phyloP scores from a whole-genome alignment of 2,797 vertebrate species.

The Coregonus sp. region DNA sequence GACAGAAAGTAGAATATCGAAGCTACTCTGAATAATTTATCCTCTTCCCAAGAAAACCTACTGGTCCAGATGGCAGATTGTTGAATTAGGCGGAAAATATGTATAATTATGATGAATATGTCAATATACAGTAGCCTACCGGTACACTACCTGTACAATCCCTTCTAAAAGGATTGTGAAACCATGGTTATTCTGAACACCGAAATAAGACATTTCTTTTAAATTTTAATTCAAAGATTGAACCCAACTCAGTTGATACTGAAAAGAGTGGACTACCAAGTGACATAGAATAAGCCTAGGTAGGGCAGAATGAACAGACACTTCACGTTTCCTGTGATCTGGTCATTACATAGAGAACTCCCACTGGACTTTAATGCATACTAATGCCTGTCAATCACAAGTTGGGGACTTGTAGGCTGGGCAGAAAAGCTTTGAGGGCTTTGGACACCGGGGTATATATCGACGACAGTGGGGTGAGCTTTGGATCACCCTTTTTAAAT shows the following conservation, averaged over 20 bases:
- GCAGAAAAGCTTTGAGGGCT: background rate
- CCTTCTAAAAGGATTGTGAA: too few species aligned
- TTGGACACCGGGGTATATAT: background rate
- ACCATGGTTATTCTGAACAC: too few species aligned
- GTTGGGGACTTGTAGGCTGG: background rate
- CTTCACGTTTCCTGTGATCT: background rate
- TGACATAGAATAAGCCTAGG: background rate
- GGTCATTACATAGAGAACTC: background rate
- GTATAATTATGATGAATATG: too few species aligned
- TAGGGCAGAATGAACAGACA: background rate
- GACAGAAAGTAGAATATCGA: too few species aligned
- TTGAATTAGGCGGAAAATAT: too few species aligned
- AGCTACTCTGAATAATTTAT: background rate
- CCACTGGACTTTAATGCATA: background rate
- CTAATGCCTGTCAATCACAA: background rate
- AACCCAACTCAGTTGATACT: too few species aligned
- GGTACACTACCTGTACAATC: too few species aligned
- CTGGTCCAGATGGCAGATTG: too few species aligned
- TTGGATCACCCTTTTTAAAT: background rate
- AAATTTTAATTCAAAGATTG: too few species aligned
- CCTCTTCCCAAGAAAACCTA: too few species aligned
- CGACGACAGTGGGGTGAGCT: background rate
- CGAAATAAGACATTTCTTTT: too few species aligned
- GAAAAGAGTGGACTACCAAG: background rate
- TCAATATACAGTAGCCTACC: too few species aligned